Conservation (phyloP, 2,797 vertebrate genomes). For the Miichthys miiuy region DNA sequence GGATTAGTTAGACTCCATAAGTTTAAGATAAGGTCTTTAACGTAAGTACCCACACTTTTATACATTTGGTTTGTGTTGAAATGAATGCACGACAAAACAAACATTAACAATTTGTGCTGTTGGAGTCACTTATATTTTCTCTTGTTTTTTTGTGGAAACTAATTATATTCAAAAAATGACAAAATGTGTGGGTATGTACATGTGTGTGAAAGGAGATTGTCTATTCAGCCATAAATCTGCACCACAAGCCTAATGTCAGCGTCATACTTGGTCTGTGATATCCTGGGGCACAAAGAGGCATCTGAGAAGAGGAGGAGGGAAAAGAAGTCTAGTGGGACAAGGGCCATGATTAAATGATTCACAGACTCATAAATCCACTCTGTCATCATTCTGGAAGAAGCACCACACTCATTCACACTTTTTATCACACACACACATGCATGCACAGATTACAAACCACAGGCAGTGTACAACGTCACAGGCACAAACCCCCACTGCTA, state of each 20-base stretch:
- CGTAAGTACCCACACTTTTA: not conserved
- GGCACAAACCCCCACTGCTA: not conserved
- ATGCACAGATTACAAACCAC: constrained; percentile 31
- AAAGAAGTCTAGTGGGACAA: constrained; percentile 30
- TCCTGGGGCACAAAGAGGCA: constrained; percentile 35
- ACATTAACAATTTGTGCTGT: not conserved
- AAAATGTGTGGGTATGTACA: not conserved
- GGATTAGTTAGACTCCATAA: not conserved
- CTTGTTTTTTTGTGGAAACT: not conserved
- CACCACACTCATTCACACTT: constrained; percentile 38
- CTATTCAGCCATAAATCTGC: constrained; percentile 36
- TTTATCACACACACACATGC: constrained; percentile 22
- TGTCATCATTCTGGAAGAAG: constrained; percentile 38
- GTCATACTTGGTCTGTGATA: constrained; percentile 38
- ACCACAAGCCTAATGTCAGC: constrained; percentile 27
- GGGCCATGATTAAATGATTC: constrained; percentile 59
- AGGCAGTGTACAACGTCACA: not conserved
- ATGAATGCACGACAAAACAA: not conserved
- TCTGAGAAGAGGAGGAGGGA: constrained; percentile 37
- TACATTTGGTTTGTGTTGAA: not conserved
- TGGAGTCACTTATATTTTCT: not conserved
- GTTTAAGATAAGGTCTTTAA: not conserved
- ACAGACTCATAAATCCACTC: constrained; percentile 45
- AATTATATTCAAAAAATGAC: not conserved
- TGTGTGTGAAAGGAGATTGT: not conserved